A percentile compares a stretch with the other conserved stretches of the same genome.
These are phyloP conservation scores for Lycocerus yunnanus DNA, from an alignment of 2,888 invertebrate species.

Conservation along the genomic window DNA sequence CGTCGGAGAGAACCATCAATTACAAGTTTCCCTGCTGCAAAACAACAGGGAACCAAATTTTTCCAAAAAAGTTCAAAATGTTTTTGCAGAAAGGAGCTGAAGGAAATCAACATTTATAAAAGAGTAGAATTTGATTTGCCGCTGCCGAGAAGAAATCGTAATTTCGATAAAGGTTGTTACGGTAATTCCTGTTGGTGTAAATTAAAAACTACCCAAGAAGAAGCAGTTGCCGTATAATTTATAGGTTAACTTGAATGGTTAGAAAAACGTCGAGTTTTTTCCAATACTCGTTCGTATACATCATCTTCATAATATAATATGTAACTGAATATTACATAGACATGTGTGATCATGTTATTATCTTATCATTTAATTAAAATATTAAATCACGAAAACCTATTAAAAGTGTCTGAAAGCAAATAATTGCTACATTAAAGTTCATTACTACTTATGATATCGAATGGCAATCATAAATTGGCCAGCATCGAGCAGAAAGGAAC, in stretches of 20 bases:
- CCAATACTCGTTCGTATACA: neutral
- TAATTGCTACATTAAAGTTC: constrained; percentile 3
- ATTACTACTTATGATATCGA: constrained; percentile 1
- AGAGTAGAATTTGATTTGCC: neutral
- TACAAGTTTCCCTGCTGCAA: too few relatives aligned
- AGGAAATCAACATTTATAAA: too few relatives aligned
- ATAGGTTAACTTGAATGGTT: neutral
- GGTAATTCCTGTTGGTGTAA: neutral
- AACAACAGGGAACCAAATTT: too few relatives aligned
- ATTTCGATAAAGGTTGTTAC: neutral
- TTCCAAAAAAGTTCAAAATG: neutral
- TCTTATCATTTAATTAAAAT: constrained; percentile 4
- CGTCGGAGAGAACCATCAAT: too few relatives aligned
- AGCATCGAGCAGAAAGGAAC: neutral
- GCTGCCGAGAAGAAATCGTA: neutral
- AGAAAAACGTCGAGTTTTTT: neutral
- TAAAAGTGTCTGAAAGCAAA: neutral
- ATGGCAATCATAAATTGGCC: neutral
- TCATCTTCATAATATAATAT: neutral
- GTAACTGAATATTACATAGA: neutral
- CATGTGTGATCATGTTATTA: neutral
- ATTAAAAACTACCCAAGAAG: neutral
- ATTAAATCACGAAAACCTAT: constrained; percentile 1
- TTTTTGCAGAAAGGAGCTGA: neutral
- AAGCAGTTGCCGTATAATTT: neutral